Evolutionary conservation across 2,113 vertebrate species (phyloP), one percentile per base, ranked within the genome.

Genomic region (Tenebrosternarchus preto): DNA sequence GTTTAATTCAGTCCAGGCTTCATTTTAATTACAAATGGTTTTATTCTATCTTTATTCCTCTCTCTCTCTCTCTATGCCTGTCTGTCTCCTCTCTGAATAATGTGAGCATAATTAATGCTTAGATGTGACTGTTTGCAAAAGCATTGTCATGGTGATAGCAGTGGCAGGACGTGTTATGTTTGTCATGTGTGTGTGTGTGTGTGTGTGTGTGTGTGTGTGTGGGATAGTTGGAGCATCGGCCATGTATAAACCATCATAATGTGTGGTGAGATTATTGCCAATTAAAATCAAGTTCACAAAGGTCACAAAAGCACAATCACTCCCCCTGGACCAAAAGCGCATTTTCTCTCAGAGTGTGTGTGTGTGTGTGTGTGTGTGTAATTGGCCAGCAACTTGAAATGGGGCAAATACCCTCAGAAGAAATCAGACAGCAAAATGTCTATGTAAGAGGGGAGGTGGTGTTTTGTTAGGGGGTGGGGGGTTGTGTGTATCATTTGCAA

Each of bases 1-100:
- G 64, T 84, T 75, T 84, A 83, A 57, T 88, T 87, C 50, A 82
- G 77, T 78, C 66, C 36, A 76, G 73, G 59, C 56, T 50, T 66
- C 50, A 83, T 66, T 80, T 83, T 76, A 80, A 83, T 80, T 80
- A 83, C 73, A 80, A 66, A 83, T 83, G 33, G 60, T 7, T 76
- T 55, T 80, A 75, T 74, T 59, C 66, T 22, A 43, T 66, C 33
- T 79, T 75, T 17, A 68, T 67, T 60, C 27, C 22, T 66, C 12
- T 11, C n/a, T 53, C 31, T 71, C 69, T 81, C 39, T 61, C 36
- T 61, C 12, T 72, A 46, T 73, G 20, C 60, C 50, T 68, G 16
- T 74, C 60, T 55, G 24, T 61, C 29, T 43, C 29, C 53, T 53
- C 55, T 57, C 5, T 76, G 57, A 63, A 71, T n/a, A 77, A 36